phyloP scores from a whole-genome alignment of 1,140 invertebrate genomes.

The Sinella curviseta region DNA sequence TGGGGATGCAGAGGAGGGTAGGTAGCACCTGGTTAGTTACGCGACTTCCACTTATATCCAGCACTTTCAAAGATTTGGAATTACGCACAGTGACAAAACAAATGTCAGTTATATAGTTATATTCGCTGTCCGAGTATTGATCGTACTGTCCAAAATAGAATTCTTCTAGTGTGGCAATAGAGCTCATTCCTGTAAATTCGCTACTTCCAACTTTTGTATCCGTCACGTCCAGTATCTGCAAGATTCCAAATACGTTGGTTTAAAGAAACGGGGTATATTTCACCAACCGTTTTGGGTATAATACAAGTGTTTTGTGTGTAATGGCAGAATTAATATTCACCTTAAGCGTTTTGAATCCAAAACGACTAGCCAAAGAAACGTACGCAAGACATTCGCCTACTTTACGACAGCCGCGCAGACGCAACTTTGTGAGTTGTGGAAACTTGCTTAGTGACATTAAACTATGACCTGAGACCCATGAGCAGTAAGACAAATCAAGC shows the following conservation, averaged over 20 bases:
- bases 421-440: slow-evolving; percentile 61
- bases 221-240: slow-evolving; percentile 44
- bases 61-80: slow-evolving; percentile 28
- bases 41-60: slow-evolving; percentile 37
- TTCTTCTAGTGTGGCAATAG: slow-evolving; percentile 41
- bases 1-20: slow-evolving; percentile 24
- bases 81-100: slow-evolving; percentile 32
- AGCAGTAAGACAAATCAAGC: slow-evolving; percentile 66
- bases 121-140: slow-evolving; percentile 20
- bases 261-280: background rate
- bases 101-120: slow-evolving; percentile 31
- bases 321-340: too few relatives aligned
- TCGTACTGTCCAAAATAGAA: slow-evolving; percentile 48
- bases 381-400: slow-evolving; percentile 73
- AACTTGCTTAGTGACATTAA: slow-evolving; percentile 71
- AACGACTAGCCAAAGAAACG: slow-evolving; percentile 68
- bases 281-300: too few relatives aligned
- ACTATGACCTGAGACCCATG: slow-evolving; percentile 70
- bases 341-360: slow-evolving; percentile 68
- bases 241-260: background rate
- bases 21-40: slow-evolving; percentile 35
- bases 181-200: slow-evolving; percentile 36
- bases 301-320: too few relatives aligned
- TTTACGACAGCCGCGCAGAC: slow-evolving; percentile 63
- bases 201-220: slow-evolving; percentile 42